These are phyloP conservation scores for Henricia sp. DNA, from an alignment of 53 echinoderm and acorn worm species.

Conservation along the genomic window DNA sequence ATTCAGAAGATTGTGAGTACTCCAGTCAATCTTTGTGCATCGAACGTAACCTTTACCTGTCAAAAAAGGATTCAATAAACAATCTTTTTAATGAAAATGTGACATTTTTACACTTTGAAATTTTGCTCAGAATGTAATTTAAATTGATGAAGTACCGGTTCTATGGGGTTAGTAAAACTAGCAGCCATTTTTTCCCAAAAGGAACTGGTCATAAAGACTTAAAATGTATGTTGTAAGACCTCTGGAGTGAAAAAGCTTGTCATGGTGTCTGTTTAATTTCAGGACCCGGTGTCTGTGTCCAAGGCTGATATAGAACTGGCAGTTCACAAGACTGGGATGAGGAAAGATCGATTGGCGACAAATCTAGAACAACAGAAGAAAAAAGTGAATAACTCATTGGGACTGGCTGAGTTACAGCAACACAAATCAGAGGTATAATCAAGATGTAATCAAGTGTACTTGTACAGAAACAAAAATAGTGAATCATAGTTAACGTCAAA, in stretches of 20 bases:
- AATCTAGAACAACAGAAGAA: constrained; percentile 62
- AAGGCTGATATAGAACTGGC: constrained; percentile 83
- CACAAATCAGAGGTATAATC: constrained; percentile 69
- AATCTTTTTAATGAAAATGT: too few relatives aligned
- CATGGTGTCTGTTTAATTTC: constrained; percentile 2
- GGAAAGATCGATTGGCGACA: constrained; percentile 69
- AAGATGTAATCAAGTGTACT: not conserved
- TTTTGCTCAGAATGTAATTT: too few relatives aligned
- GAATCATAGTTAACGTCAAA: not conserved
- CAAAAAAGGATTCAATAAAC: not conserved
- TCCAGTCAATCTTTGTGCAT: not conserved
- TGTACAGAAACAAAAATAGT: too few relatives aligned
- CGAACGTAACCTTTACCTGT: not conserved
- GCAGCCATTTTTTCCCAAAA: too few relatives aligned
- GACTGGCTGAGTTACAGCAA: constrained; percentile 59
- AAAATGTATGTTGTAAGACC: too few relatives aligned
- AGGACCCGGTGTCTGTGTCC: constrained; percentile 82
- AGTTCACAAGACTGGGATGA: constrained; percentile 67
- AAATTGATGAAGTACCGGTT: too few relatives aligned
- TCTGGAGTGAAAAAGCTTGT: too few relatives aligned
- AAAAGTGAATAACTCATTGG: constrained; percentile 47
- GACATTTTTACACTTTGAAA: too few relatives aligned
- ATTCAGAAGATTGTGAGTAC: constrained; percentile 79
- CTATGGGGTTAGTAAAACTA: too few relatives aligned
- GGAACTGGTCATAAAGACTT: too few relatives aligned